These are phyloP conservation scores for Heloderma charlesbogerti DNA, from an alignment of 2,113 vertebrate species.

Conservation along the genomic window DNA sequence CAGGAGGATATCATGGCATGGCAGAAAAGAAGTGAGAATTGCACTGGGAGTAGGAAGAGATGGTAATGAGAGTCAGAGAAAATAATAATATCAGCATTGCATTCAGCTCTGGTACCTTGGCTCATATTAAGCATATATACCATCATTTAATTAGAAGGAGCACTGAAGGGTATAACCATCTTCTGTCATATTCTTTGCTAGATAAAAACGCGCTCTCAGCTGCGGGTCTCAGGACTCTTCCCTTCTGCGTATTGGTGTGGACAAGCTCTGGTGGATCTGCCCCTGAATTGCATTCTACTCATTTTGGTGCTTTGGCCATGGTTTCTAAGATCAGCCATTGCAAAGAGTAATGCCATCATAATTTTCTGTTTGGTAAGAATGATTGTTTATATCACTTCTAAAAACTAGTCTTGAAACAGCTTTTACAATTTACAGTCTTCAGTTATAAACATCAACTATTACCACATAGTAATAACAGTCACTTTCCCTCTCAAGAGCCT, in stretches of 20 bases:
- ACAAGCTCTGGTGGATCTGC: constrained; percentile 86
- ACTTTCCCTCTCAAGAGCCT: background rate
- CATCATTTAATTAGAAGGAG: background rate
- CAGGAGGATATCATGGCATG: background rate
- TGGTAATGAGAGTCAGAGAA: background rate
- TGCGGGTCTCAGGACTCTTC: constrained; percentile 84
- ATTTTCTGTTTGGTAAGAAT: constrained; percentile 50
- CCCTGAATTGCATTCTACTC: constrained; percentile 82
- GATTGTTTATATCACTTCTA: background rate
- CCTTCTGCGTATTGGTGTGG: constrained; percentile 94
- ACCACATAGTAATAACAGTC: background rate
- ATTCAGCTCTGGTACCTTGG: no score
- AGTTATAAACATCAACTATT: background rate
- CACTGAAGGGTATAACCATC: background rate
- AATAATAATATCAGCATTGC: background rate
- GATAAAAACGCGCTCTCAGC: constrained; percentile 84
- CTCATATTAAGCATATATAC: no score
- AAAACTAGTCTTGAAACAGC: background rate
- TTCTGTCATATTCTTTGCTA: constrained; percentile 54
- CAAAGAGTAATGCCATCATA: fast-evolving
- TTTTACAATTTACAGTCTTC: background rate
- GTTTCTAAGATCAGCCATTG: background rate
- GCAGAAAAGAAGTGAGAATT: background rate
- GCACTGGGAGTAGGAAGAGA: background rate
- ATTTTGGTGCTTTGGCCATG: constrained; percentile 72